These are phyloP conservation scores for Nephila pilipes DNA, from an alignment of 1,140 invertebrate species.

Conservation along the genomic window DNA sequence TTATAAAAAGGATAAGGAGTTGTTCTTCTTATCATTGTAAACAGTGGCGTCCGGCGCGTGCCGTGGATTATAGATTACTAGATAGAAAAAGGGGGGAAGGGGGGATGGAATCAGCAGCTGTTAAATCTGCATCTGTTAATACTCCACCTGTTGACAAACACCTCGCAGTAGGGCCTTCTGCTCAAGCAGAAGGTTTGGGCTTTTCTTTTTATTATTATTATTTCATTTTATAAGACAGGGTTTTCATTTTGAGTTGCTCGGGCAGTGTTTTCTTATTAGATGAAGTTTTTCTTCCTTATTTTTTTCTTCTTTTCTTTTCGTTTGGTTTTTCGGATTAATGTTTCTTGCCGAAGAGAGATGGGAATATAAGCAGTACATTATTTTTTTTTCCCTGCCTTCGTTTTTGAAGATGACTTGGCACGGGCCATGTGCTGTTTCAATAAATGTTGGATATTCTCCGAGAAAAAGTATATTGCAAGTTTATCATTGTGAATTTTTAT, in stretches of 20 bases:
- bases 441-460: background rate
- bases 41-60: constrained; percentile 59
- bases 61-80: constrained; percentile 48
- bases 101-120: constrained; percentile 43
- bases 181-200: background rate
- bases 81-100: background rate
- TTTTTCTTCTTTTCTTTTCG: background rate
- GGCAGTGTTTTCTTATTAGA: background rate
- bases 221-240: background rate
- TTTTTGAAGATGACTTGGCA: background rate
- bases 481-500: background rate
- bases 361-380: background rate
- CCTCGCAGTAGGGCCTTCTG: constrained; percentile 70
- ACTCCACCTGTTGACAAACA: constrained; percentile 74
- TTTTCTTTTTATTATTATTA: background rate
- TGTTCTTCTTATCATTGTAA: constrained; percentile 51
- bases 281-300: background rate
- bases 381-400: background rate
- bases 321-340: constrained; percentile 43
- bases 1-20: constrained; percentile 56
- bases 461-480: background rate
- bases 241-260: background rate
- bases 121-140: constrained; percentile 66
- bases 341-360: background rate
- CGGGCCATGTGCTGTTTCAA: background rate